Conservation (phyloP, 2,113 vertebrate genomes). For the Dipodomys spectabilis region DNA sequence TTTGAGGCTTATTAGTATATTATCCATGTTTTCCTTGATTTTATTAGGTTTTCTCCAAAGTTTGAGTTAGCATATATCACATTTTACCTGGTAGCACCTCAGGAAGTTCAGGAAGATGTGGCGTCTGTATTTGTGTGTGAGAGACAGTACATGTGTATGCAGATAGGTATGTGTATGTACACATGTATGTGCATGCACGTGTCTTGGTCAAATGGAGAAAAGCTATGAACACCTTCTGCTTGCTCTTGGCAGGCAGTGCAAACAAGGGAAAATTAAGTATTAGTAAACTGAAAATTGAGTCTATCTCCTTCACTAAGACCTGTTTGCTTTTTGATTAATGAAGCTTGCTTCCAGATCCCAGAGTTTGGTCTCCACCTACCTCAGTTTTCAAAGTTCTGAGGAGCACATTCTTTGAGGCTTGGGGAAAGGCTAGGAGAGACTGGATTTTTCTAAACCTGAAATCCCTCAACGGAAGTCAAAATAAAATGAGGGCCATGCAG, state of each 20-base stretch:
- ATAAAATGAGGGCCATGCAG: neutral
- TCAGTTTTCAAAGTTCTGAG: neutral
- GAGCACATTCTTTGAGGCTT: neutral
- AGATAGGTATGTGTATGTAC: neutral
- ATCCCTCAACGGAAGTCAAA: slow-evolving; percentile 22
- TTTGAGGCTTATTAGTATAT: neutral
- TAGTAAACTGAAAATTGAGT: neutral
- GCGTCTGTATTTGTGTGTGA: neutral
- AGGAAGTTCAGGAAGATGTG: neutral
- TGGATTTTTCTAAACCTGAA: slow-evolving; percentile 20
- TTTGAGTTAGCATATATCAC: neutral
- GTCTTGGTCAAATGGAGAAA: neutral
- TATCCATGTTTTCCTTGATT: slow-evolving; percentile 13
- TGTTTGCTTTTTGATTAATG: neutral
- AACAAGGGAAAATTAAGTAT: neutral
- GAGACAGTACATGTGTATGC: too few relatives aligned
- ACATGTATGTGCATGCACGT: neutral
- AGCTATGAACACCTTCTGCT: neutral
- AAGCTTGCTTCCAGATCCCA: neutral
- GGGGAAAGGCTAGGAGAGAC: neutral
- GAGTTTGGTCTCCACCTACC: neutral
- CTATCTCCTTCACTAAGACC: neutral
- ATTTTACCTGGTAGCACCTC: neutral
- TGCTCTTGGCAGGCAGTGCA: neutral
- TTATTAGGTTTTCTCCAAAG: neutral